These are phyloP conservation scores for Acanthosoma haemorrhoidale DNA, from an alignment of 2,888 invertebrate genomes.

Conservation along the genomic window DNA sequence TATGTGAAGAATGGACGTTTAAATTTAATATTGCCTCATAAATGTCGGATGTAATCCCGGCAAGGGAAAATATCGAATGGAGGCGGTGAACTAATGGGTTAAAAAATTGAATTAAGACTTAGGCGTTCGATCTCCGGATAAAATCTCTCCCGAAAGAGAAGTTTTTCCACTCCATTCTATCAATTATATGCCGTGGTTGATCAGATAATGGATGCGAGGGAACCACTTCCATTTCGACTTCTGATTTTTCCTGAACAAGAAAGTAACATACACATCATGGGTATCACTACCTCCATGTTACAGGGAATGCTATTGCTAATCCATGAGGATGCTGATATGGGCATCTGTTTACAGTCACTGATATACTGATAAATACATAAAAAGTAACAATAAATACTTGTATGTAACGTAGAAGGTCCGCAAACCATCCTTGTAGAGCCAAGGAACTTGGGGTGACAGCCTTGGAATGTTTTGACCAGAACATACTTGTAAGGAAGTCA, in stretches of 20 bases:
- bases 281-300: too few relatives aligned
- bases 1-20: too few relatives aligned
- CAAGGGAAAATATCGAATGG: background rate
- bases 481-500: too few relatives aligned
- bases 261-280: background rate
- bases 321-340: too few relatives aligned
- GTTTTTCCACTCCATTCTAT: conserved; percentile 3
- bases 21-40: too few relatives aligned
- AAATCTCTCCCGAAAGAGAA: background rate
- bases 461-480: too few relatives aligned
- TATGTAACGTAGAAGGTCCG: too few relatives aligned
- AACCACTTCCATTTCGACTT: background rate
- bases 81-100: background rate
- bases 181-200: background rate
- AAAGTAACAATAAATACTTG: background rate
- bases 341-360: too few relatives aligned
- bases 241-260: background rate
- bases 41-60: too few relatives aligned
- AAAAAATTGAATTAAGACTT: background rate
- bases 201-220: conserved; percentile 1
- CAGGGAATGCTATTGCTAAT: too few relatives aligned
- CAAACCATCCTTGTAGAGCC: too few relatives aligned
- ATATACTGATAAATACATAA: background rate
- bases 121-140: background rate
- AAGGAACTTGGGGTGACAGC: too few relatives aligned